Base-by-base conservation (phyloP, 2,888 invertebrate species). In the Agonum fuliginosum region DNA sequence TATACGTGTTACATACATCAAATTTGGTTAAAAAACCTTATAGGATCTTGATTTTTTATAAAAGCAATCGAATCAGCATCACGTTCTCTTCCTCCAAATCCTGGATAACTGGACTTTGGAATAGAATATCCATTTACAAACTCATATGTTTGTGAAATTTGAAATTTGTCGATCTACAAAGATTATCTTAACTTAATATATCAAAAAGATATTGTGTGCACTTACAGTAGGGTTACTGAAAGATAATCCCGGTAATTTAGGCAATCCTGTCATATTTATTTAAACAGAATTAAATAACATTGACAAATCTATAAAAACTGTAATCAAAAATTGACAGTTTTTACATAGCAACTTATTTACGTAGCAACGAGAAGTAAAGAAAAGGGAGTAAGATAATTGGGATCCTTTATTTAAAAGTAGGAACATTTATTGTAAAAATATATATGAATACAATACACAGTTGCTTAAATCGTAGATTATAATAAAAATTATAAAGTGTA, bases 71-170 rank as follows among this genome's bases (percentile, higher is more conserved):
- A 91, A 80, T 92, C 89, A 3, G 89, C 88, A 79, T 91, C 91
- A 27, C 91, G 88, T 48, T 90, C 90, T 3, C 88, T 86, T 1
- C 90, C 90, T 0, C 93, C 93, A 3, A 91, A 88, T 2, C 91
- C 93, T 19, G 88, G 83, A 69, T 89, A 85, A 0, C 86, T 83
- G 3, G 88, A 88, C 81, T 90, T 90, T 0, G 91, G 89, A 46
- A 93, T 86, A 79, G 90, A 88, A 84, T 92, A 90, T 0, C 94
- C 94, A 86, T 94, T 93, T 81, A 90, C 88, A 82, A 89, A 89
- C 41, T 89, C 88, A 78, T 94, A 90, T 3, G 92, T 91, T 80
- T 92, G 92, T 10, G 88, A 86, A 6, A 91, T 85, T 81, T 92
- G 91, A 83, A 89, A 89, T 81, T 90, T 89, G 5, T 89, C 89